Evolutionary conservation across 1,140 invertebrate genomes (phyloP).

Genomic region (Druon quercuslanigerum): DNA sequence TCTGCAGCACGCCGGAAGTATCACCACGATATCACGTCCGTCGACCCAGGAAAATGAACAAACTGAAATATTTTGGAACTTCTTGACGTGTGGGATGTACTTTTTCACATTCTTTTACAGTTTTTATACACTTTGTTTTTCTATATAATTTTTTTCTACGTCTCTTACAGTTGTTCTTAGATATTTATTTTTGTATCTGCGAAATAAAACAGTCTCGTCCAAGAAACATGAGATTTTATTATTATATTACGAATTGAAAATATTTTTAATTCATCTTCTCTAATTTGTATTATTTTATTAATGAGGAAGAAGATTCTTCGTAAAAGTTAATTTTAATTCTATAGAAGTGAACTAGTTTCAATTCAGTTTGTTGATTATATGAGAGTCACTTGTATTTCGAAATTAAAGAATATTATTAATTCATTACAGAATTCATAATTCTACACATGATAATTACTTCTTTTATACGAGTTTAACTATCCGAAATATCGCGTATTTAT

Average conservation of each 20-base stretch:
- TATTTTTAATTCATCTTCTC: no score
- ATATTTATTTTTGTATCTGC: neutral
- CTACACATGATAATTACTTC: neutral
- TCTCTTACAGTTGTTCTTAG: slow-evolving; percentile 10
- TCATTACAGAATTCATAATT: neutral
- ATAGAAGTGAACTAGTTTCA: no score
- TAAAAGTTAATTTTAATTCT: no score
- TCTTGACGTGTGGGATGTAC: slow-evolving; percentile 10
- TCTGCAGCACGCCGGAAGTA: slow-evolving; percentile 48
- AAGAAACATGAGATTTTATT: no score
- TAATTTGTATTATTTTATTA: no score
- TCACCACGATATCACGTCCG: slow-evolving; percentile 45
- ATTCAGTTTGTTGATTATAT: no score
- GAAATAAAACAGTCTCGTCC: neutral
- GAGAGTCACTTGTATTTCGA: no score
- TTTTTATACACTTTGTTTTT: slow-evolving; percentile 8
- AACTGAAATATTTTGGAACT: slow-evolving; percentile 33
- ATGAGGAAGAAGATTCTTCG: no score
- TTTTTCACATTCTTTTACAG: slow-evolving; percentile 1
- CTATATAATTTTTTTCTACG: slow-evolving; percentile 10
- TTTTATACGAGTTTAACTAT: neutral
- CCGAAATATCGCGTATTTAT: neutral
- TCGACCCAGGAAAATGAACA: slow-evolving; percentile 34
- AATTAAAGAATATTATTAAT: no score
- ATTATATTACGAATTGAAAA: no score